Conservation (phyloP, 2,888 invertebrate species). For the Drosophila bunnanda region DNA sequence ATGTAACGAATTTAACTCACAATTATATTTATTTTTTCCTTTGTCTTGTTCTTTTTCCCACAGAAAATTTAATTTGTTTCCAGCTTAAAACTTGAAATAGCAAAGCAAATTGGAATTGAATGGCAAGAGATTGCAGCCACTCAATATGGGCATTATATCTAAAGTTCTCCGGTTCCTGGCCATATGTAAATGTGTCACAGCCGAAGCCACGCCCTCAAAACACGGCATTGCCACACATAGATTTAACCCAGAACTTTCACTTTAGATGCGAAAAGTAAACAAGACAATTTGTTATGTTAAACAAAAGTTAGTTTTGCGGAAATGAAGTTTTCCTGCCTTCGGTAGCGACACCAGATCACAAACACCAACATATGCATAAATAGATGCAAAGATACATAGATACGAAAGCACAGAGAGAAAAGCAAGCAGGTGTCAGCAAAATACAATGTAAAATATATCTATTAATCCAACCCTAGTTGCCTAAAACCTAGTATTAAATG, state of each 20-base stretch:
- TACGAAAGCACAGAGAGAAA: constrained; percentile 1
- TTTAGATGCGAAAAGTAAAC: constrained; percentile 70
- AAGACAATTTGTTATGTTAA: constrained; percentile 81
- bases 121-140: constrained; percentile 17
- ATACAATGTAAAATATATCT: background rate
- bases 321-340: constrained; percentile 76
- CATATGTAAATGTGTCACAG: constrained; percentile 55
- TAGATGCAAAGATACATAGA: constrained; percentile 26
- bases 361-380: constrained; percentile 8
- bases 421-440: accelerated
- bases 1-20: constrained; percentile 74
- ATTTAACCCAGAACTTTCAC: constrained; percentile 47
- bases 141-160: constrained; percentile 14
- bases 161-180: background rate
- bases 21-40: constrained; percentile 67
- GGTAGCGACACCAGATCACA: constrained; percentile 61
- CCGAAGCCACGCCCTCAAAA: constrained; percentile 16
- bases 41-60: background rate
- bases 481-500: too few species aligned
- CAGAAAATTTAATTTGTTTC: constrained; percentile 65
- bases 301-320: constrained; percentile 80
- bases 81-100: constrained; percentile 41
- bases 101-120: constrained; percentile 56
- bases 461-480: background rate
- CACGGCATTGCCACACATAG: constrained; percentile 22